Conservation (phyloP, 2,888 invertebrate species). For the Leptogaster cylindrica region DNA sequence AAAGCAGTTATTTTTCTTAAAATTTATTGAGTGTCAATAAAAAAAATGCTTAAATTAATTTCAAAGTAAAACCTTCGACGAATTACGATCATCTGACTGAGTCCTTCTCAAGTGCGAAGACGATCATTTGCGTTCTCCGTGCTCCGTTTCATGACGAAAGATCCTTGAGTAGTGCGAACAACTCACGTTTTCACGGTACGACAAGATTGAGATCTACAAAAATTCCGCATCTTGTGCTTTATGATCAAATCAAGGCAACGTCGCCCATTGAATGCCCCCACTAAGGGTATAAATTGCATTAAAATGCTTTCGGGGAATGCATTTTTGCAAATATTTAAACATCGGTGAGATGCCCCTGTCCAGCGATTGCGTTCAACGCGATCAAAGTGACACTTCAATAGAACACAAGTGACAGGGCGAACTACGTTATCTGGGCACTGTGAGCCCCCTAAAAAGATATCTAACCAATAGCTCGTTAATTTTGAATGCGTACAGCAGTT, state of each 20-base stretch:
- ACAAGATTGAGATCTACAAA: too few species aligned
- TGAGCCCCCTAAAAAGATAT: conserved; percentile 26
- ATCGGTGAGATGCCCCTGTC: not conserved
- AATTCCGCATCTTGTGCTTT: too few species aligned
- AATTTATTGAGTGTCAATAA: conserved; percentile 2
- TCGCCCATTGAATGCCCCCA: not conserved
- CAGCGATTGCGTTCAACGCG: conserved; percentile 21
- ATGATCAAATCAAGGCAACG: conserved; percentile 7
- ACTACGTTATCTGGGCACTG: conserved; percentile 25
- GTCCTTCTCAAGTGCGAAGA: too few species aligned
- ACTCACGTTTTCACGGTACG: too few species aligned
- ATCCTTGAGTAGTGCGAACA: too few species aligned
- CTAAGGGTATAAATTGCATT: conserved; percentile 10
- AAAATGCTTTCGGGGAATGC: not conserved
- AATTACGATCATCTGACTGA: too few species aligned
- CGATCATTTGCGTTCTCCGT: too few species aligned
- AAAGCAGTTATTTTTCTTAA: too few species aligned
- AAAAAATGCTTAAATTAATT: not conserved
- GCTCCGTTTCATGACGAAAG: too few species aligned
- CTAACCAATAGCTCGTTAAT: conserved; percentile 29
- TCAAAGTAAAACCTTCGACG: not conserved
- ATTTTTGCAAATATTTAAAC: conserved; percentile 26
- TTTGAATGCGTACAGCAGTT: conserved; percentile 18
- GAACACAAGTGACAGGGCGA: conserved; percentile 29
- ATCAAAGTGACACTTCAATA: conserved; percentile 42